Conservation (phyloP, 2,797 vertebrate genomes). For the Mormyrus proboscirostris region DNA sequence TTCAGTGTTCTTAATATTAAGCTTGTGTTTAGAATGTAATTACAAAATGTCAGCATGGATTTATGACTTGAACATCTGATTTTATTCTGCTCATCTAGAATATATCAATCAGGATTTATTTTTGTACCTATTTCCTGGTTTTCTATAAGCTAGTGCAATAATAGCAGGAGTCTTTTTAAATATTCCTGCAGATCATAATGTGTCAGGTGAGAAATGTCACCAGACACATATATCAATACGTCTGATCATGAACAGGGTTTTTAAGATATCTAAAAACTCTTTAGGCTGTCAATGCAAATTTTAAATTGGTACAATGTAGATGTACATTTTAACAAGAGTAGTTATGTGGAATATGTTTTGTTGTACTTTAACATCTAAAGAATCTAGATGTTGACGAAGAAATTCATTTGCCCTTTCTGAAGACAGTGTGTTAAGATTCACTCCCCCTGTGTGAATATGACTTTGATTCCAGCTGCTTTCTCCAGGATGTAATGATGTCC, state of each 20-base stretch:
- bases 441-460: constrained; percentile 43
- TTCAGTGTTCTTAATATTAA: not conserved
- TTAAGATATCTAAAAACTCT: not conserved
- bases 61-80: not conserved
- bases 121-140: not conserved
- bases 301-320: not conserved
- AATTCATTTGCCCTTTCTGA: not conserved
- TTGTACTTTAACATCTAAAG: not conserved
- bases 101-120: not conserved
- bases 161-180: not conserved
- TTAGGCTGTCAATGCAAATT: not conserved
- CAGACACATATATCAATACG: not conserved
- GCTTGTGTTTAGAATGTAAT: not conserved
- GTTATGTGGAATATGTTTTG: not conserved
- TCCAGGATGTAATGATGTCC: constrained; percentile 82
- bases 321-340: not conserved
- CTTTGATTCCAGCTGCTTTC: constrained; percentile 69
- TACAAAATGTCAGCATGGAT: not conserved
- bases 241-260: not conserved
- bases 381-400: not conserved
- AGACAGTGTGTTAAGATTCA: constrained; percentile 48
- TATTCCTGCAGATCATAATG: not conserved
- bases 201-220: not conserved
- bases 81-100: not conserved
- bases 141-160: not conserved